Evolutionary conservation across 2,888 invertebrate species (phyloP), one percentile per base, ranked within the genome.

Genomic region (Drosophila incognita): DNA sequence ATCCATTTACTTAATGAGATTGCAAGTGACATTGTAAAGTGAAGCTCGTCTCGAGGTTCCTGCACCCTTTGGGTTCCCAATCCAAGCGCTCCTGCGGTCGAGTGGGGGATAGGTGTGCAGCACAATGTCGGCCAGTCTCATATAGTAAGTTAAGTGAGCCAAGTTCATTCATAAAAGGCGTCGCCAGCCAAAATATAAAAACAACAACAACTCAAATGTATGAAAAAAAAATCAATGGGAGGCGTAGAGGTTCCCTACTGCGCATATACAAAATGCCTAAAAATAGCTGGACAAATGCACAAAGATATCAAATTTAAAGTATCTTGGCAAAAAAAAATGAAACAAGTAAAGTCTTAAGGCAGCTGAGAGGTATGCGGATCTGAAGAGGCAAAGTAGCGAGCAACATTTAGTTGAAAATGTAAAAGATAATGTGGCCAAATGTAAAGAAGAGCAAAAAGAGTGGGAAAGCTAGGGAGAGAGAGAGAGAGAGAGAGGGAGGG

Each of bases 1-100:
- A 86, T 86, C 88, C 85, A 86, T 86, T 86, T 88, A 74, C 81
- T 81, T 86, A 88, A 86, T 86, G 87, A 79, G 87, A 81, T 86
- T 78, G 81, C 86, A 76, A 74, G 76, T 76, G 78, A 75, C 88
- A 88, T 83, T 88, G 82, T 80, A 76, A 75, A 74, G 59, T 81
- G 48, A 51, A 15, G 8, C 24, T 46, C 8, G 24, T 8, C 24
- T 46, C 46, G 24, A 15, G 46, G 46, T 46, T 7, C 46, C 13
- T 64, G 36, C 8, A 42, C 57, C 29, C 48, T 29, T 42, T 13
- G 13, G n/a, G 38, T n/a, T n/a, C 54, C 46, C 24, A 11, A 38
- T 4, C 56, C 2, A 29, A n/a, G 27, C 18, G n/a, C 36, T 35
- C 6, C n/a, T 6, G 0, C 24, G 24, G 36, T 21, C 3, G 27